A percentile compares a stretch with the other conserved stretches of the same genome.
These are phyloP conservation scores for Orbicella faveolata DNA, from an alignment of 64 coral and sea anemone species.

Conservation along the genomic window DNA sequence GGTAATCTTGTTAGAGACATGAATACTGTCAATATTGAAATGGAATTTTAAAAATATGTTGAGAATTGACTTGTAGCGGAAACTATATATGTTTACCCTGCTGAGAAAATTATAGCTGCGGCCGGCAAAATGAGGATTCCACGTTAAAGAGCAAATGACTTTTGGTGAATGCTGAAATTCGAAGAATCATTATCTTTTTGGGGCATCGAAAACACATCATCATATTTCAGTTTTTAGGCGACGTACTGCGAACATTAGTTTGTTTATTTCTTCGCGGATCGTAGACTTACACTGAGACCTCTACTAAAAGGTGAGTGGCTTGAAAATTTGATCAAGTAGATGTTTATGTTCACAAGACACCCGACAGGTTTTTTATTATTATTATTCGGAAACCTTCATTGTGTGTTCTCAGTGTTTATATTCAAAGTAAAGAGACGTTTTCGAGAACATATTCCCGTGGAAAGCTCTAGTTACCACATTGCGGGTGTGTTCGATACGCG, in stretches of 20 bases:
- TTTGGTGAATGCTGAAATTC: neutral
- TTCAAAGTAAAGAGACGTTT: too few relatives aligned
- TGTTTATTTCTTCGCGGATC: neutral
- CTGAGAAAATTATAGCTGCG: neutral
- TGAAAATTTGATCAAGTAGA: neutral
- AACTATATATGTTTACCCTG: neutral
- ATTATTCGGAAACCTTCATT: too few relatives aligned
- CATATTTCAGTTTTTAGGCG: conserved; percentile 29
- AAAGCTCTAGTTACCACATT: too few relatives aligned
- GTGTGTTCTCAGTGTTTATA: too few relatives aligned
- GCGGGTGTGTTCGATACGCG: too few relatives aligned
- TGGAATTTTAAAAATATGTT: conserved; percentile 22
- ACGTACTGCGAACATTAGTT: neutral
- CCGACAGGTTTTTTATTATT: too few relatives aligned
- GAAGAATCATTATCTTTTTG: conserved; percentile 22
- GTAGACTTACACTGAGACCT: neutral
- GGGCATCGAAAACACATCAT: neutral
- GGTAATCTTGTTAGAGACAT: conserved; percentile 5
- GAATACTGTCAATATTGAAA: neutral
- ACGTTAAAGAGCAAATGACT: neutral
- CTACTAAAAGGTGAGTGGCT: neutral
- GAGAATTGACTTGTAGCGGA: neutral
- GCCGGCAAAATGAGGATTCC: neutral
- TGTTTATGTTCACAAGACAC: too few relatives aligned
- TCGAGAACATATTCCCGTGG: too few relatives aligned